Evolutionary conservation across 2,113 vertebrate species (phyloP).

Genomic region (Hippolais icterina): DNA sequence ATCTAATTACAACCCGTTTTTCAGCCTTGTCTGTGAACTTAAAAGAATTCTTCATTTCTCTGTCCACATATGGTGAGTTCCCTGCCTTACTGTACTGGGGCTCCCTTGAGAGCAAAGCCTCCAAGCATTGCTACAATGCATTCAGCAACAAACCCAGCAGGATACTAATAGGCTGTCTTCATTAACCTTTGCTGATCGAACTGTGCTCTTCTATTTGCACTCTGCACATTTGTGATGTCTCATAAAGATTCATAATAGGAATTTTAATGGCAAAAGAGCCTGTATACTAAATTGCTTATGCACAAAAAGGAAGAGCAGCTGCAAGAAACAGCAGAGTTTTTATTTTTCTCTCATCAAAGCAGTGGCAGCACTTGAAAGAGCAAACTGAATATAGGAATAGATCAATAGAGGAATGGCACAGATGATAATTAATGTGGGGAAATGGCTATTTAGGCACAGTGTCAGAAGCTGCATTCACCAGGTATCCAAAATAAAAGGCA

Average conservation of each 20-base stretch:
- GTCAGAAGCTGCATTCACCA: not conserved
- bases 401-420: not conserved
- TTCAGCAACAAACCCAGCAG: constrained; percentile 13
- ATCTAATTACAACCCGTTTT: not conserved
- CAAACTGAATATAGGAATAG: not conserved
- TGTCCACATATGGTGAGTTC: not conserved
- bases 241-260: not conserved
- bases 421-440: not conserved
- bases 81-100: not conserved
- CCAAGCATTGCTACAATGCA: not conserved
- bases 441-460: not conserved
- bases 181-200: constrained; percentile 20
- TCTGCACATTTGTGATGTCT: not conserved
- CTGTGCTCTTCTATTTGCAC: not conserved
- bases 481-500: not conserved
- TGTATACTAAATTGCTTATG: not conserved
- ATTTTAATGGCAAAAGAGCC: not conserved
- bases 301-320: not conserved
- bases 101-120: not conserved
- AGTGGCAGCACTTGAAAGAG: not conserved
- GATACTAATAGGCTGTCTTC: constrained; percentile 2
- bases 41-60: not conserved
- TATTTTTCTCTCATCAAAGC: not conserved
- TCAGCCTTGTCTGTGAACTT: not conserved
- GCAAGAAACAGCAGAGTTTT: not conserved